Percentiles rank a stretch among this genome's conserved stretches.
These are phyloP conservation scores for Dasypus novemcinctus DNA, from an alignment of 2,113 vertebrate genomes.

Conservation along the genomic window DNA sequence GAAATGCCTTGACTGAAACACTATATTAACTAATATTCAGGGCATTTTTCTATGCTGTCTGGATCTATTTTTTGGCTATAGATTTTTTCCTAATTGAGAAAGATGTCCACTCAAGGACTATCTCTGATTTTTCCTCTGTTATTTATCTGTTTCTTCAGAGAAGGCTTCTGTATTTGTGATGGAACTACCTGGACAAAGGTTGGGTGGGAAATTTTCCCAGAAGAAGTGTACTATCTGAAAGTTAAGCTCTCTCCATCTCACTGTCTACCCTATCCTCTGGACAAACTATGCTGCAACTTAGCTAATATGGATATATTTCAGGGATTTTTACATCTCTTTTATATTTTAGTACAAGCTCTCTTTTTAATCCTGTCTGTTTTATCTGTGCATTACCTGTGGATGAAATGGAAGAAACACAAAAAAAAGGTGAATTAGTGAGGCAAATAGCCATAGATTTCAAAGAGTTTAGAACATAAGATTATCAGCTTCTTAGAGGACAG, in stretches of 20 bases:
- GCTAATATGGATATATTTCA: conserved; percentile 44
- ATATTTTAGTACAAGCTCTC: conserved; percentile 44
- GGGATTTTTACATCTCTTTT: conserved; percentile 25
- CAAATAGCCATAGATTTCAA: background rate
- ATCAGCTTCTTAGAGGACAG: background rate
- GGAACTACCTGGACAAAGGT: conserved; percentile 74
- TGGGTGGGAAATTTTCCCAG: conserved; percentile 77
- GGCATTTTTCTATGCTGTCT: conserved; percentile 6
- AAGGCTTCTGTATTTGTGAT: conserved; percentile 59
- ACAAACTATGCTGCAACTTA: conserved; percentile 60
- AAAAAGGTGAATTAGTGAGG: conserved; percentile 69
- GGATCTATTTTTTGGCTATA: conserved; percentile 19
- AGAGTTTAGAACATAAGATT: background rate
- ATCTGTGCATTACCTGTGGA: conserved; percentile 72
- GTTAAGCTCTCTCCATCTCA: background rate
- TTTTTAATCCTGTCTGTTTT: conserved; percentile 61
- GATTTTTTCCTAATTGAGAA: conserved; percentile 32
- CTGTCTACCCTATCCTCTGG: conserved; percentile 65
- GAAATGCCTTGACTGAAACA: background rate
- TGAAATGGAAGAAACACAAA: conserved; percentile 69
- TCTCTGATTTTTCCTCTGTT: conserved; percentile 51
- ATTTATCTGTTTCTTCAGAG: conserved; percentile 56
- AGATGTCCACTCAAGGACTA: conserved; percentile 54
- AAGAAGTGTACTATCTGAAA: conserved; percentile 67
- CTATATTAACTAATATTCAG: background rate